A percentile compares a stretch with the other conserved stretches of the same genome.
Conservation (phyloP, 2,888 invertebrate species). For the Nephrocerus scutellatus region DNA sequence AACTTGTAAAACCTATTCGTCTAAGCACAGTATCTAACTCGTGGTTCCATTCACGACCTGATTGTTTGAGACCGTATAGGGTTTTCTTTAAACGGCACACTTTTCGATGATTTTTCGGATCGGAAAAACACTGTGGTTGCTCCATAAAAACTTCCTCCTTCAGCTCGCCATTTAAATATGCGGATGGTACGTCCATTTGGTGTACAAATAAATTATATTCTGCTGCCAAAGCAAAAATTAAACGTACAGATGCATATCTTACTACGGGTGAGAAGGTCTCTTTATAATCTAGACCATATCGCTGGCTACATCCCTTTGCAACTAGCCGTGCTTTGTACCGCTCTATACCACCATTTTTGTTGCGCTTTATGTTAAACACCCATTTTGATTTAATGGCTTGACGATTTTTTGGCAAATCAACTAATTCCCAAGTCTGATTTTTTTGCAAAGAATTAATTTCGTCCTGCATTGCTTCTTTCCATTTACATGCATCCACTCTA, state of each 20-base stretch:
- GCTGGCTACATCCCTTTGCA: constrained; percentile 14
- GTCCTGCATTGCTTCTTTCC: constrained; percentile 3
- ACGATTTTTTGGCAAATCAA: constrained; percentile 2
- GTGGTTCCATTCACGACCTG: too few species aligned
- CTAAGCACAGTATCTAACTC: too few species aligned
- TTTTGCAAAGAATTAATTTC: constrained; percentile 2
- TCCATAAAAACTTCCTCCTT: constrained; percentile 12
- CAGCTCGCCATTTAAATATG: constrained; percentile 13
- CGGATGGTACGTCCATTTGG: constrained; percentile 12
- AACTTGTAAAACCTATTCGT: too few species aligned
- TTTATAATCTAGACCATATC: constrained; percentile 7
- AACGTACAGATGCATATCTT: constrained; percentile 9
- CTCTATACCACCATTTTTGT: constrained; percentile 7
- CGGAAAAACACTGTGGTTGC: constrained; percentile 11
- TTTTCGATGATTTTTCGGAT: too few species aligned
- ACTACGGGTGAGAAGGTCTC: constrained; percentile 14
- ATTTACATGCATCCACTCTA: constrained; percentile 1
- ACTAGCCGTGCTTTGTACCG: constrained; percentile 15
- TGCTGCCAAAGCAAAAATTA: constrained; percentile 10
- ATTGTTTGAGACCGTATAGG: too few species aligned
- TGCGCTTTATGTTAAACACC: constrained; percentile 15
- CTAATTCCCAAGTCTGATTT: constrained; percentile 8
- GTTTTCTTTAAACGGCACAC: too few species aligned
- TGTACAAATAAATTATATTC: constrained; percentile 7
- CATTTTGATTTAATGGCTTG: constrained; percentile 10